These are phyloP conservation scores for Apodemia zela DNA, from an alignment of 2,888 invertebrate genomes.

Conservation along the genomic window DNA sequence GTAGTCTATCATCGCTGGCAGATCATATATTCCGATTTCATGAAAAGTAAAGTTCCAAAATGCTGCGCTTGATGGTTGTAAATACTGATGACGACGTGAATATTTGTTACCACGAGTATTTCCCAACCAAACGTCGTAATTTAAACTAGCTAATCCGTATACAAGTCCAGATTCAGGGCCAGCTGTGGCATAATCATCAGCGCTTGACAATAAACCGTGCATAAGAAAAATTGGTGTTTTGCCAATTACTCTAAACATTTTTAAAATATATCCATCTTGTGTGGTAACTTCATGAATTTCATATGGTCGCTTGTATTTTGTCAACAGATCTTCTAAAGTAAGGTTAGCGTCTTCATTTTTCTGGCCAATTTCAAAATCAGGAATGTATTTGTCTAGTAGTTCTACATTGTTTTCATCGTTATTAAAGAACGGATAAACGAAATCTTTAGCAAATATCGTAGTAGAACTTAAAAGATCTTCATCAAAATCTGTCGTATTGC, in stretches of 20 bases:
- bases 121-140: slow-evolving; percentile 71
- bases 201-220: slow-evolving; percentile 84
- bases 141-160: slow-evolving; percentile 58
- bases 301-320: slow-evolving; percentile 54
- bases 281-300: slow-evolving; percentile 62
- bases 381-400: neutral
- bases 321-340: slow-evolving; percentile 55
- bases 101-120: slow-evolving; percentile 68
- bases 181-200: slow-evolving; percentile 85
- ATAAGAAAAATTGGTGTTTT: slow-evolving; percentile 75
- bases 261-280: slow-evolving; percentile 67
- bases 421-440: neutral
- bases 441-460: neutral
- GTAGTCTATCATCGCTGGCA: slow-evolving; percentile 69
- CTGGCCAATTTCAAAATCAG: slow-evolving; percentile 42
- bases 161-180: slow-evolving; percentile 77
- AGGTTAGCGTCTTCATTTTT: slow-evolving; percentile 47
- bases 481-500: no score
- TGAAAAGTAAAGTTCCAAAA: slow-evolving; percentile 71
- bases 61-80: slow-evolving; percentile 52
- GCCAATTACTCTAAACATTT: slow-evolving; percentile 62
- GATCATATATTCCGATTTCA: slow-evolving; percentile 64
- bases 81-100: slow-evolving; percentile 56
- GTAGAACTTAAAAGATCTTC: no score
- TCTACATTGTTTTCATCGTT: neutral